Evolutionary conservation across 2,888 invertebrate genomes (phyloP), one percentile per base, ranked within the genome.

Genomic region (Drosophila tripunctata): DNA sequence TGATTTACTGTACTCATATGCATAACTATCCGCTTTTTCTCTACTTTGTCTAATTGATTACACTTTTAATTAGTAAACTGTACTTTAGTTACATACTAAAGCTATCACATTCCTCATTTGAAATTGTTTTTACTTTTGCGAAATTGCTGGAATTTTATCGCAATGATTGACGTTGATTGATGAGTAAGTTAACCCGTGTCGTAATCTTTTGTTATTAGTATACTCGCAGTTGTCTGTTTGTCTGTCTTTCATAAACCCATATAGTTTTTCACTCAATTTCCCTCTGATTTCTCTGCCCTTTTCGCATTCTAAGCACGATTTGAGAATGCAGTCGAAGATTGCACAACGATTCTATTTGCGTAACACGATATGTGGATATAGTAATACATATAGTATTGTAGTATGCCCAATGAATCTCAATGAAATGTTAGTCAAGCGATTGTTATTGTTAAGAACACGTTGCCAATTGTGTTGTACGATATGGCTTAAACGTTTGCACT

Each of bases 381-480:
- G n/a, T n/a, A n/a, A n/a, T n/a, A n/a, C n/a, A n/a, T n/a, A n/a
- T n/a, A n/a, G n/a, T n/a, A n/a, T n/a, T n/a, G 22, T 17, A 30
- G 48, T 33, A 47, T 41, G 55, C 35, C 27, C 56, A 45, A 19
- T 70, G 72, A 55, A 69, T 60, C 47, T 65, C 51, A 65, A 60
- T 73, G 76, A 75, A 71, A 70, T 44, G 38, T 36, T 27, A 75
- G 58, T 48, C 72, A 56, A 69, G 63, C 56, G 35, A 17, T 17
- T 27, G 12, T 15, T 43, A 8, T 36, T 45, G 14, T 30, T 22
- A 36, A 61, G 40, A 62, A 31, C 47, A 70, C 43, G 56, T 57
- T 65, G 54, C 14, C 56, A 66, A 63, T 63, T 67, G 72, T 63
- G 72, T 63, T 71, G 66, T 55, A 76, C 43, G 51, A 75, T 47